These are phyloP conservation scores for Thymelicus sylvestris DNA, from an alignment of 2,888 invertebrate species.

Conservation along the genomic window DNA sequence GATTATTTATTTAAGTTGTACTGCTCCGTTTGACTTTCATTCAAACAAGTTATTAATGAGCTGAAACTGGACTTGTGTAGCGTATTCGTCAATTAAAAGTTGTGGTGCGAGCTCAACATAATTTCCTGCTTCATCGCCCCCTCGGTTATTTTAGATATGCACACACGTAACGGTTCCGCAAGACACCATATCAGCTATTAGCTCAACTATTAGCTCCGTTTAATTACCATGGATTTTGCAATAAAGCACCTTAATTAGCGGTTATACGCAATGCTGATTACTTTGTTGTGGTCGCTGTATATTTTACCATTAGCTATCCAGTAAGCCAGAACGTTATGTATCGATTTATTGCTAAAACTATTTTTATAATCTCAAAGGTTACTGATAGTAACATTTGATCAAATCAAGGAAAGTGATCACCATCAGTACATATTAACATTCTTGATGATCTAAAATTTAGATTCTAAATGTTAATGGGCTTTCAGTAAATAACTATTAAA, in stretches of 20 bases:
- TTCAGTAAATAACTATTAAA: constrained; percentile 27
- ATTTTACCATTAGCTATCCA: constrained; percentile 65
- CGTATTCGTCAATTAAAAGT: constrained; percentile 47
- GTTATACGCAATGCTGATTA: constrained; percentile 67
- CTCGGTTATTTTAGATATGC: constrained; percentile 47
- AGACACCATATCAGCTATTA: constrained; percentile 44
- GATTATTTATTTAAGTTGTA: constrained; percentile 13
- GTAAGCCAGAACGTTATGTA: constrained; percentile 65
- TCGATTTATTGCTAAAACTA: constrained; percentile 68
- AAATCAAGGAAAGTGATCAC: not conserved
- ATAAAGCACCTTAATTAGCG: constrained; percentile 75
- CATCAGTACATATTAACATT: constrained; percentile 38
- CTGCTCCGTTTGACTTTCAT: constrained; percentile 16
- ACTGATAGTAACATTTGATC: not conserved
- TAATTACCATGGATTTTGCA: constrained; percentile 63
- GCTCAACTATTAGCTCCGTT: constrained; percentile 43
- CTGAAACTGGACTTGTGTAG: constrained; percentile 40
- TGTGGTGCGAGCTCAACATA: constrained; percentile 42
- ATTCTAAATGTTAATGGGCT: constrained; percentile 16
- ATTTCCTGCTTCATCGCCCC: constrained; percentile 44
- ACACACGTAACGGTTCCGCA: constrained; percentile 38
- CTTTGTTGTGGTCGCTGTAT: constrained; percentile 53
- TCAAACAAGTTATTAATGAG: constrained; percentile 32
- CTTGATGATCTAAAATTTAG: constrained; percentile 7
- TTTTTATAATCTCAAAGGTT: not conserved